A percentile compares a stretch with the other conserved stretches of the same genome.
These are phyloP conservation scores for Oncorhynchus keta DNA, from an alignment of 2,113 vertebrate genomes.

Conservation along the genomic window DNA sequence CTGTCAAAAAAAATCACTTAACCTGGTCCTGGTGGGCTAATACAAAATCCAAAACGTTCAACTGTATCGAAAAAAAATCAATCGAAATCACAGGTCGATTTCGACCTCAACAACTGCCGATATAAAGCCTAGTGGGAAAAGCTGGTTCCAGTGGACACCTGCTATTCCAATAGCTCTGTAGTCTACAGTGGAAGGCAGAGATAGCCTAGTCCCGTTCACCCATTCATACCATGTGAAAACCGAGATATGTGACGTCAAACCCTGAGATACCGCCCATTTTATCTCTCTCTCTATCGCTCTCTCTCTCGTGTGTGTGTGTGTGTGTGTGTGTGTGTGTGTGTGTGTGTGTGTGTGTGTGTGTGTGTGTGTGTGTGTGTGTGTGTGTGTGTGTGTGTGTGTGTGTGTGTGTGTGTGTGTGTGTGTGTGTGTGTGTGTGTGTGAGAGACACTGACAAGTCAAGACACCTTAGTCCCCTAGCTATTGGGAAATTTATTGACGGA, in stretches of 20 bases:
- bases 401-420: too few relatives aligned
- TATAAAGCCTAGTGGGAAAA: neutral
- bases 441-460: neutral
- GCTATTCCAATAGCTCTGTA: neutral
- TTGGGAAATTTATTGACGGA: too few relatives aligned
- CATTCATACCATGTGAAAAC: slow-evolving; percentile 72
- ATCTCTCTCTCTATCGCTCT: neutral
- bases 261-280: slow-evolving; percentile 16
- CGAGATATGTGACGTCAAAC: slow-evolving; percentile 66
- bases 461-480: too few relatives aligned
- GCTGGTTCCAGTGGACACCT: slow-evolving; percentile 4
- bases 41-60: neutral
- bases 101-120: too few relatives aligned
- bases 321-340: too few relatives aligned
- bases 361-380: neutral
- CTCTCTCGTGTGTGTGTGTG: neutral
- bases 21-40: neutral
- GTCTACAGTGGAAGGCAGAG: slow-evolving; percentile 15
- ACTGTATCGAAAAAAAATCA: neutral
- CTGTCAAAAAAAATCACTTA: neutral
- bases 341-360: neutral
- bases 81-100: neutral
- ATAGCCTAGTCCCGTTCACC: slow-evolving; percentile 38
- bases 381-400: too few relatives aligned
- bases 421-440: too few relatives aligned